Conservation (phyloP, 2,113 vertebrate species). For the Tetrao urogallus region DNA sequence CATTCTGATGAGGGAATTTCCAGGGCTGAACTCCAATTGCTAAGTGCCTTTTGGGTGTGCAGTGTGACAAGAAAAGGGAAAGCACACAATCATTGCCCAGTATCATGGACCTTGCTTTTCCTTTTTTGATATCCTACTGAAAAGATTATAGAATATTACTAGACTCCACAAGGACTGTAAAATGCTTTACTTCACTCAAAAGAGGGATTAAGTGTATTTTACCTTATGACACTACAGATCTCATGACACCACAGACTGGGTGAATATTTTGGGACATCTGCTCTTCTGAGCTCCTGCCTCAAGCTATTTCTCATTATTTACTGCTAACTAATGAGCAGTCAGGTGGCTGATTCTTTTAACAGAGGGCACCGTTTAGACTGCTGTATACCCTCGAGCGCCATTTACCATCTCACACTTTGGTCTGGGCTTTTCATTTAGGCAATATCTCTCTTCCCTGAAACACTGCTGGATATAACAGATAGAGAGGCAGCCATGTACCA, state of each 20-base stretch:
- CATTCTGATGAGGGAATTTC: background rate
- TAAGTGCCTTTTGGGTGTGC: background rate
- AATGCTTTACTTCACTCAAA: constrained; percentile 29
- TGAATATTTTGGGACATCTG: constrained; percentile 63
- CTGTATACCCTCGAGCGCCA: constrained; percentile 55
- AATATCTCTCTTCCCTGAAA: constrained; percentile 58
- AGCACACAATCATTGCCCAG: background rate
- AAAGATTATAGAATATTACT: constrained; percentile 61
- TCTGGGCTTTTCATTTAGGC: constrained; percentile 67
- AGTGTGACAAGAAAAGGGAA: accelerated
- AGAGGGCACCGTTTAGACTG: constrained; percentile 52
- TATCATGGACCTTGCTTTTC: background rate
- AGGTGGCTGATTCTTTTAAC: constrained; percentile 55
- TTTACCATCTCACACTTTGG: constrained; percentile 55
- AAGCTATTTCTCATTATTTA: constrained; percentile 62
- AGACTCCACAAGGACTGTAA: constrained; percentile 35
- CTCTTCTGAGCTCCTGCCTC: constrained; percentile 43
- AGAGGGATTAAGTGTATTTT: constrained; percentile 36
- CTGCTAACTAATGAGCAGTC: constrained; percentile 69
- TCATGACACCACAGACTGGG: constrained; percentile 56
- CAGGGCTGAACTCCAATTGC: background rate
- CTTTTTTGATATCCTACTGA: constrained; percentile 35
- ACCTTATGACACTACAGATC: constrained; percentile 17
- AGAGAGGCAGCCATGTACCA: constrained; percentile 49
- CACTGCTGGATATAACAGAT: constrained; percentile 46